Percentiles rank a stretch among this genome's conserved stretches.
Evolutionary conservation across 2,888 invertebrate species (phyloP).

Genomic region (Drosophila acutilabella): DNA sequence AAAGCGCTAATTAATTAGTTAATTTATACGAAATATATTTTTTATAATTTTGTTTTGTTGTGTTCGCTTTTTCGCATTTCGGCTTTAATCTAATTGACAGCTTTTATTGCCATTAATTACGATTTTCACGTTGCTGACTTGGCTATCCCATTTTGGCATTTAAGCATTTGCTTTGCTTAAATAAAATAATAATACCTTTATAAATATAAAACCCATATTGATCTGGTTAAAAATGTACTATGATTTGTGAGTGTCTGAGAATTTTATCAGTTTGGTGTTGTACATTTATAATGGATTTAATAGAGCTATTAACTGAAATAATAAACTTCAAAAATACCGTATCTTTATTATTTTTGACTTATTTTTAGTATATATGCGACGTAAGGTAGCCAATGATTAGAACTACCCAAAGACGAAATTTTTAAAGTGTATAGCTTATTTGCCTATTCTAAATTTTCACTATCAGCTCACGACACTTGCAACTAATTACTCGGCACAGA

Average conservation of each 20-base stretch:
- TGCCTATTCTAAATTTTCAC: slow-evolving; percentile 6
- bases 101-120: slow-evolving; percentile 35
- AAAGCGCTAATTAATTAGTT: slow-evolving; percentile 44
- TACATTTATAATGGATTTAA: neutral
- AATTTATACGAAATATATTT: slow-evolving; percentile 47
- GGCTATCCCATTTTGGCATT: slow-evolving; percentile 11
- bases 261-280: neutral
- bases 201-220: neutral
- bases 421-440: slow-evolving; percentile 7
- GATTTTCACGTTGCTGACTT: slow-evolving; percentile 34
- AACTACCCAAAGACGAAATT: slow-evolving; percentile 28
- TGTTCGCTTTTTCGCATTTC: slow-evolving; percentile 6
- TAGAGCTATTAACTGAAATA: slow-evolving; percentile 4
- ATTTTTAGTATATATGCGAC: slow-evolving; percentile 10
- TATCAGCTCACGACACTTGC: slow-evolving; percentile 42
- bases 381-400: slow-evolving; percentile 31
- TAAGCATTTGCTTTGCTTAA: slow-evolving; percentile 8
- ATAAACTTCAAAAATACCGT: neutral
- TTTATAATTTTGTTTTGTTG: slow-evolving; percentile 24
- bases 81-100: slow-evolving; percentile 45
- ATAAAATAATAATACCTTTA: neutral
- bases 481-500: slow-evolving; percentile 55
- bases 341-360: neutral
- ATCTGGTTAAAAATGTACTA: slow-evolving; percentile 17
- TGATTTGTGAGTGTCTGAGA: slow-evolving; percentile 7